These are phyloP conservation scores for Unio pictorum DNA, from an alignment of 2,888 invertebrate genomes.

Conservation along the genomic window DNA sequence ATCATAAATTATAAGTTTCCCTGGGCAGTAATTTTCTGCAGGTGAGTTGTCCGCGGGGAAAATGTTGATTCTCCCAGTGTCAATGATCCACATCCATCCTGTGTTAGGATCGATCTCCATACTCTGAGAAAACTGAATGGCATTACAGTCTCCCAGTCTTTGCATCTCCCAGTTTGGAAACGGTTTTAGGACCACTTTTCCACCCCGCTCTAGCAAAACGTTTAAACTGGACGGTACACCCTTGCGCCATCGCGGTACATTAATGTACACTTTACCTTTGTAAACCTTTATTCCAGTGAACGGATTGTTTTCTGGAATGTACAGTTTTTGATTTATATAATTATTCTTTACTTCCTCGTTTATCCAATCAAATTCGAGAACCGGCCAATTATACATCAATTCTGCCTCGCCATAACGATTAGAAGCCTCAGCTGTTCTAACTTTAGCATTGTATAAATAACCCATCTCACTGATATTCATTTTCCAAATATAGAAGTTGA, in stretches of 20 bases:
- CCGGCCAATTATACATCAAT: conserved; percentile 8
- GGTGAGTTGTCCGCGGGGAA: conserved; percentile 1
- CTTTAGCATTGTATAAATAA: neutral
- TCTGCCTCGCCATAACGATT: neutral
- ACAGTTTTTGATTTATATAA: neutral
- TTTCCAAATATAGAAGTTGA: conserved; percentile 42
- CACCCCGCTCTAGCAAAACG: conserved; percentile 15
- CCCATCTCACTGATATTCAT: conserved; percentile 27
- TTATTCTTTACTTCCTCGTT: conserved; percentile 3
- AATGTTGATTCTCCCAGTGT: conserved; percentile 25
- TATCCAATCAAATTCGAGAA: conserved; percentile 9
- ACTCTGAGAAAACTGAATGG: conserved; percentile 36
- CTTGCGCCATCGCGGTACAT: conserved; percentile 6
- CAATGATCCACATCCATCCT: conserved; percentile 44
- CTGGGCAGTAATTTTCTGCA: conserved; percentile 29
- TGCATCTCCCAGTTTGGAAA: conserved; percentile 38
- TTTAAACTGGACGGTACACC: conserved; percentile 17
- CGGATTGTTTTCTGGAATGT: conserved; percentile 8
- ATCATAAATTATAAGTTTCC: conserved; percentile 41
- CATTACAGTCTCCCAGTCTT: conserved; percentile 30
- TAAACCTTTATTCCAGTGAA: conserved; percentile 9
- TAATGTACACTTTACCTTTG: conserved; percentile 6
- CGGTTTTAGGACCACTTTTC: conserved; percentile 20
- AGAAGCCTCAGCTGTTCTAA: too few species aligned
- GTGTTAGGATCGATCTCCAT: conserved; percentile 47